These are phyloP conservation scores for Mungos mungo DNA, from an alignment of 2,113 vertebrate species.

Conservation along the genomic window DNA sequence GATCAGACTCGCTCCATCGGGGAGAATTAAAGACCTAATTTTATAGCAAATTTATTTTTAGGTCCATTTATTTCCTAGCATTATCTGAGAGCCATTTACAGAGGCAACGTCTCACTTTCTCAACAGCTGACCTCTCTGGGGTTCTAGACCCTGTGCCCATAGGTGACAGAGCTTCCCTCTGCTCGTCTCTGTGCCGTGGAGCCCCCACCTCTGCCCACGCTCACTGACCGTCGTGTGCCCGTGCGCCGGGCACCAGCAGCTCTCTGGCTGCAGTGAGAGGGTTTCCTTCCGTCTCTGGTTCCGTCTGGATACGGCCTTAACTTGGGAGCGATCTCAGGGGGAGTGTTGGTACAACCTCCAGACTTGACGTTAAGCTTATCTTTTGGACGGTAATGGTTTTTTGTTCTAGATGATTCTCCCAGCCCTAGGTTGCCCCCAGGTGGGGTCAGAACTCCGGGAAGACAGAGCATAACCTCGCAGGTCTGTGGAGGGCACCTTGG, in stretches of 20 bases:
- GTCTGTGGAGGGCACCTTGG: neutral
- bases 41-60: neutral
- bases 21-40: neutral
- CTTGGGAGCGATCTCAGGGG: fast-evolving
- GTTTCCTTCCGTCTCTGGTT: neutral
- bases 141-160: fast-evolving
- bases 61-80: neutral
- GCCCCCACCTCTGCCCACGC: neutral
- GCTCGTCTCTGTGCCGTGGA: fast-evolving
- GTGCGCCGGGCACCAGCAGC: fast-evolving
- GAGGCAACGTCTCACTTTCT: neutral
- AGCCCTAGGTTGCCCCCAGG: too few species aligned
- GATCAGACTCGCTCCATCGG: neutral
- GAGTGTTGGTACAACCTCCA: neutral
- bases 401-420: neutral
- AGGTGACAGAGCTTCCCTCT: fast-evolving
- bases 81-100: neutral
- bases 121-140: neutral
- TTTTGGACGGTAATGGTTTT: neutral
- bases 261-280: fast-evolving
- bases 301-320: neutral
- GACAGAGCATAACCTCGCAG: neutral
- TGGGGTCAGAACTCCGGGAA: neutral
- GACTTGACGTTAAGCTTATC: neutral
- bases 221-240: fast-evolving